Evolutionary conservation across 2,888 invertebrate species (phyloP), one percentile per base, ranked within the genome.

Genomic region (Salpingus planirostris): DNA sequence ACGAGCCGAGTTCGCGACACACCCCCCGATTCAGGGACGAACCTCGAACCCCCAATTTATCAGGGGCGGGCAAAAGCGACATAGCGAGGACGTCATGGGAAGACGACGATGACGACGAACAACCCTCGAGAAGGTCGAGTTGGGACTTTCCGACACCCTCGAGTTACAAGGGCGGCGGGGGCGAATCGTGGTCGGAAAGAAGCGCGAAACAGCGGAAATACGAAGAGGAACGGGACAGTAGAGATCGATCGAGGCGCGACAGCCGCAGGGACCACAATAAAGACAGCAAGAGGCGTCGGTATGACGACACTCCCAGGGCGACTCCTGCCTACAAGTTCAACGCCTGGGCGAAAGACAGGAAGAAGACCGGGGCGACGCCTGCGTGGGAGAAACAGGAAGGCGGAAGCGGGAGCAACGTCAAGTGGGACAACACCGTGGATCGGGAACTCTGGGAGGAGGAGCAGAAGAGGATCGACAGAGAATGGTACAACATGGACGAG

Each of bases 401-500:
- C 7, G n/a, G n/a, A n/a, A n/a, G n/a, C n/a, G n/a, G n/a, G n/a
- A n/a, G n/a, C n/a, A 70, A 64, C 65, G 30, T 78, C 53, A 62
- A 74, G 65, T 76, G 74, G 74, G 75, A 70, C 15, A 64, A 72
- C 10, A 80, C 82, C 25, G 74, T 80, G 13, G 89, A 92, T 18
- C 75, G 80, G 22, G 77, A 81, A 10, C 69, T 84, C 27, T 95
- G 92, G 92, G 86, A 90, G 57, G 86, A 87, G 51, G 92, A 93
- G 39, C 89, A 93, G 59, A 79, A 80, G 47, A 75, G 89, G 44
- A 65, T 93, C 2, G 97, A 98, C 60, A 70, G 98, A 32, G 95
- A 95, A 52, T 98, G 98, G 97, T 97, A 97, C 60, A 84, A 82
- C 42, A 80, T 95, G 69, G 96, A 92, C 48, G 93, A 96, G 67